Evolutionary conservation across 2,888 invertebrate genomes (phyloP), one percentile per base, ranked within the genome.

Genomic region (Slavum lentiscoides): DNA sequence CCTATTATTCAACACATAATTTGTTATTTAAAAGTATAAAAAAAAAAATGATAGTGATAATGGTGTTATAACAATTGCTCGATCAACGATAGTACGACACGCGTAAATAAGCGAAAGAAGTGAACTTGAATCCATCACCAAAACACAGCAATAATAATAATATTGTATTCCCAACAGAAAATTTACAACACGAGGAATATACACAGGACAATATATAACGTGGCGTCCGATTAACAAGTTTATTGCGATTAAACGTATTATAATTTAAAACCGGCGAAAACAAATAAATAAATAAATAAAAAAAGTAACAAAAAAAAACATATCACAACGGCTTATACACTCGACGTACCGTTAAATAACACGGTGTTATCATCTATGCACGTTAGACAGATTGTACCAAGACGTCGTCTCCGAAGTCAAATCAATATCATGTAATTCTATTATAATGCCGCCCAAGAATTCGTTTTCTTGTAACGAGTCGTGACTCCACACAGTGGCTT

Each of bases 401-500:
- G 93, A 92, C 2, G 92, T 91, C 0, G 92, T 92, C 87, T 97
- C 96, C 84, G 91, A 90, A 4, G 91, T 89, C 83, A 96, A 88
- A 85, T 94, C 92, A 83, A 94, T 87, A 59, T 92, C 89, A 82
- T 89, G 88, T 19, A 98, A 88, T 2, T 92, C 91, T 84, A 97
- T 90, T 84, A 93, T 91, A 81, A 95, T 93, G n/a, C 96, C 96
- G 43, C 98, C 98, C 15, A 97, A 89, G 86, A 97, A 94, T 87
- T 95, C 94, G 87, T 97, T 97, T 87, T 97, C 97, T 86, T 96
- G 96, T 64, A 97, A 87, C 0, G 94, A 91, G 86, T 97, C 97
- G 87, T 96, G 94, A 86, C 95, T 93, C 97, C 97, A 97, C 15
- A 97, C 93, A 0, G 97, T 95, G 0, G 96, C 96, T 86, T 96